These are phyloP conservation scores for Pyrgilauda ruficollis DNA, from an alignment of 2,113 vertebrate species.

Conservation along the genomic window DNA sequence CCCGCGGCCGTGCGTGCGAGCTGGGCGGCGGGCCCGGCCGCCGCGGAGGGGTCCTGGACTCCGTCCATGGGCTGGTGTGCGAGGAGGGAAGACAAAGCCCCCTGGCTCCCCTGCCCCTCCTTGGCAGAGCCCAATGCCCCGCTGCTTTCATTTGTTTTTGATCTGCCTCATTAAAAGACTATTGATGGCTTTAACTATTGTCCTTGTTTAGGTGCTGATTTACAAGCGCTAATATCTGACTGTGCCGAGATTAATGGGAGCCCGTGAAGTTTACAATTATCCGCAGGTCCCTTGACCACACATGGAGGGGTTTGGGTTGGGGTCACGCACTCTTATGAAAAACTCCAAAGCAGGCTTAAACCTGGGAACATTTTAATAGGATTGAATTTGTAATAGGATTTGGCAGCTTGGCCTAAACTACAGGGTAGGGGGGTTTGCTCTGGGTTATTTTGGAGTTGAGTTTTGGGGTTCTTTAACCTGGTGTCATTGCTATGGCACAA, in stretches of 20 bases:
- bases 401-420: conserved; percentile 79
- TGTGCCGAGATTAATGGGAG: conserved; percentile 84
- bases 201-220: conserved; percentile 87
- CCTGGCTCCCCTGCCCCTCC: conserved; percentile 63
- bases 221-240: conserved; percentile 87
- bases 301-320: conserved; percentile 81
- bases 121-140: conserved; percentile 76
- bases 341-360: conserved; percentile 87
- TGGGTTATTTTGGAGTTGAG: neutral
- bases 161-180: conserved; percentile 89
- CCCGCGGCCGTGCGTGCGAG: neutral
- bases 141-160: conserved; percentile 88
- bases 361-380: conserved; percentile 87
- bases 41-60: conserved; percentile 41
- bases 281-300: conserved; percentile 82
- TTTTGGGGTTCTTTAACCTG: neutral
- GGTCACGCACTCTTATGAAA: conserved; percentile 79
- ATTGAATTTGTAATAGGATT: conserved; percentile 88
- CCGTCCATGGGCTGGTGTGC: conserved; percentile 51
- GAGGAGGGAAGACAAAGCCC: conserved; percentile 71
- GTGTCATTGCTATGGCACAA: neutral
- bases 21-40: conserved; percentile 23
- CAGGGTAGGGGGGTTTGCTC: conserved; percentile 28
- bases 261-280: conserved; percentile 84
- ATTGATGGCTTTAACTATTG: conserved; percentile 87